A percentile compares a stretch with the other conserved stretches of the same genome.
phyloP scores from a whole-genome alignment of 2,113 vertebrate species.

The Rostratula benghalensis region DNA sequence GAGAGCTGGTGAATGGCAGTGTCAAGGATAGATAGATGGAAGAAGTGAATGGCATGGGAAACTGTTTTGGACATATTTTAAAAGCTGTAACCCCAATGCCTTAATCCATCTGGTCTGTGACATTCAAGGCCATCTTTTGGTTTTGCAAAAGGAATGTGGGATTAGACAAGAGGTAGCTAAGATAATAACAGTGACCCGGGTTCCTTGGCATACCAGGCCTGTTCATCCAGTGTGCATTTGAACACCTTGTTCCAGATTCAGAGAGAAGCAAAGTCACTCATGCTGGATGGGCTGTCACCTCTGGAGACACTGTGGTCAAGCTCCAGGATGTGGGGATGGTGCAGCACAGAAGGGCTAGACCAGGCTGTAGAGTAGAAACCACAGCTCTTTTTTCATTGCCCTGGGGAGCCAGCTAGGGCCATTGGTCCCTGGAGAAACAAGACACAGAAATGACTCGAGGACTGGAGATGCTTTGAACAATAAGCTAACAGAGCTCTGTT shows the following conservation, averaged over 20 bases:
- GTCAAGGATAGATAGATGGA: neutral
- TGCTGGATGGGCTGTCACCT: neutral
- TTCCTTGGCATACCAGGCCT: neutral
- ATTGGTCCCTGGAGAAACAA: neutral
- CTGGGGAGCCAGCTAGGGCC: neutral
- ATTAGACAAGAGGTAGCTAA: neutral
- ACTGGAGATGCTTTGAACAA: neutral
- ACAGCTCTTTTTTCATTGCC: neutral
- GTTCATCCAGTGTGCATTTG: neutral
- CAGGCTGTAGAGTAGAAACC: neutral
- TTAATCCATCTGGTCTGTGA: neutral
- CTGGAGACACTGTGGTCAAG: neutral
- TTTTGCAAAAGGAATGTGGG: neutral
- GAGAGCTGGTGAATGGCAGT: neutral
- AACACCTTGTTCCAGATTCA: neutral
- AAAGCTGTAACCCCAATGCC: neutral
- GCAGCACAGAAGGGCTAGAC: neutral
- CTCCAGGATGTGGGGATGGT: neutral
- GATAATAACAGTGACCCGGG: neutral
- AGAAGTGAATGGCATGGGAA: neutral
- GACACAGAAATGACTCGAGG: neutral
- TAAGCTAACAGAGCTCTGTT: neutral
- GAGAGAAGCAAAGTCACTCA: neutral
- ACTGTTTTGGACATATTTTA: neutral
- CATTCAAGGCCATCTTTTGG: neutral